phyloP scores from a whole-genome alignment of 2,113 vertebrate species.

The Corythornis madagascariensis region DNA sequence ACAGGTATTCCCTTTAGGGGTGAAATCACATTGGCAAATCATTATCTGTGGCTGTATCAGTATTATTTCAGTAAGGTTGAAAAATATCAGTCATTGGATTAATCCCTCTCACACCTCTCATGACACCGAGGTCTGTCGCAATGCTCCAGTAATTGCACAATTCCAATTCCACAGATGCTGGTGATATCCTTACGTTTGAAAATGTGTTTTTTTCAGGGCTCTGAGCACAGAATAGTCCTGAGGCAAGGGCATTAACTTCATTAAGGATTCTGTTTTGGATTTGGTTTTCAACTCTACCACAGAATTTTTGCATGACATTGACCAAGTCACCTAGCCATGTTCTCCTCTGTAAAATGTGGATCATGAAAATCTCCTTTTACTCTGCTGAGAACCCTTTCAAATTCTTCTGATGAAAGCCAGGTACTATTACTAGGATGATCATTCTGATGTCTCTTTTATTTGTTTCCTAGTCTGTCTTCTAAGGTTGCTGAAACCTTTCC shows the following conservation, averaged over 20 bases:
- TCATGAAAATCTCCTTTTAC: conserved; percentile 34
- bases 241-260: background rate
- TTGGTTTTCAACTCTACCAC: background rate
- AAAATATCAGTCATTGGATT: background rate
- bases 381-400: background rate
- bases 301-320: background rate
- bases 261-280: background rate
- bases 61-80: background rate
- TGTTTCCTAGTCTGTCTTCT: conserved; percentile 11
- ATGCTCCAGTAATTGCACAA: conserved; percentile 27
- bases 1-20: background rate
- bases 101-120: conserved; percentile 17
- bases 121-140: conserved; percentile 37
- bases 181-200: conserved; percentile 7
- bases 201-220: background rate
- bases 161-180: conserved; percentile 19
- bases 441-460: conserved; percentile 13
- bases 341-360: background rate
- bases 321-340: background rate
- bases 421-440: conserved; percentile 22
- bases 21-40: background rate
- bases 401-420: conserved; percentile 45
- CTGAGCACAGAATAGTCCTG: background rate
- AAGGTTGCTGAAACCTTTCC: conserved; percentile 37
- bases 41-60: background rate